Percentiles rank a stretch among this genome's conserved stretches.
Evolutionary conservation across 2,113 vertebrate species (phyloP).

Genomic region (Vanacampus margaritifer): DNA sequence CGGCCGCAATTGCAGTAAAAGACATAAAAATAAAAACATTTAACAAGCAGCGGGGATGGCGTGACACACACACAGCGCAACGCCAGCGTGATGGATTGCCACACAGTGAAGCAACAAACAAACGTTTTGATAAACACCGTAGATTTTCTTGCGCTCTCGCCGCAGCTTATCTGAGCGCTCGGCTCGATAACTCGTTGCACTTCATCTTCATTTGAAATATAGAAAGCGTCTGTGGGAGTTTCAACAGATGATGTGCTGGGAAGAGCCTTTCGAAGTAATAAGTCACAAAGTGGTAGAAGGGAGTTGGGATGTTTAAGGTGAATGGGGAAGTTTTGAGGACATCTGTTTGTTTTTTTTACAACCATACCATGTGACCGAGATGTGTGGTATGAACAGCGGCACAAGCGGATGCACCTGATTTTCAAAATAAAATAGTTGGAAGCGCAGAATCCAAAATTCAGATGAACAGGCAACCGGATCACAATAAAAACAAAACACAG

Average conservation of each 20-base stretch:
- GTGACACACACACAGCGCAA: constrained; percentile 27
- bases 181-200: constrained; percentile 16
- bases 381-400: too few relatives aligned
- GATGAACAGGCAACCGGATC: not conserved
- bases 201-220: constrained; percentile 36
- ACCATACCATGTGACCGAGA: too few relatives aligned
- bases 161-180: constrained; percentile 33
- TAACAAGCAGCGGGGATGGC: constrained; percentile 32
- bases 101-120: constrained; percentile 32
- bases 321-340: not conserved
- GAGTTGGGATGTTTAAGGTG: not conserved
- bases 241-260: constrained; percentile 53
- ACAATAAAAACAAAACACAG: not conserved
- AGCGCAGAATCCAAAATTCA: not conserved
- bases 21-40: constrained; percentile 5
- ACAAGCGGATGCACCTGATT: too few relatives aligned
- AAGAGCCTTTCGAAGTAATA: constrained; percentile 19
- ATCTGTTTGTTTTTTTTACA: too few relatives aligned
- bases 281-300: not conserved
- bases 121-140: constrained; percentile 38
- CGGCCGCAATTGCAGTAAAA: constrained; percentile 5
- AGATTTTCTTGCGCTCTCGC: constrained; percentile 7
- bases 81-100: constrained; percentile 42
- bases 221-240: constrained; percentile 46
- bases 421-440: not conserved